Percentiles rank a stretch among this genome's conserved stretches.
phyloP scores from a whole-genome alignment of 1,140 invertebrate genomes.

The Polyergus mexicanus region DNA sequence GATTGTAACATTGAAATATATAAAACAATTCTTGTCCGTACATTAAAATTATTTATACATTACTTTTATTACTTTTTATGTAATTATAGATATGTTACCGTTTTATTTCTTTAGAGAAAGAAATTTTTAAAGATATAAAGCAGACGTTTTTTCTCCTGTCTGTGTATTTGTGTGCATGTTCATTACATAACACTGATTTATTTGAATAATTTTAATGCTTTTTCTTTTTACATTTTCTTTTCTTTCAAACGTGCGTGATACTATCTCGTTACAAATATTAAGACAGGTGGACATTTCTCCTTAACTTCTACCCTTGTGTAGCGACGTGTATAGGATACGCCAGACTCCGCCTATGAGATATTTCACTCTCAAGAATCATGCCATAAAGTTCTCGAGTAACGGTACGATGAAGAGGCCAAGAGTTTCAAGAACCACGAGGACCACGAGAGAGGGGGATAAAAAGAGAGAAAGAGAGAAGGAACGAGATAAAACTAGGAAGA shows the following conservation, averaged over 20 bases:
- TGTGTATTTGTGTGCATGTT: background rate
- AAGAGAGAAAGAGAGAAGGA: no score
- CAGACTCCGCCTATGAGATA: slow-evolving; percentile 59
- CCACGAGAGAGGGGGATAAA: slow-evolving; percentile 38
- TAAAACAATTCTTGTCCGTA: background rate
- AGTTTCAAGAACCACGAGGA: slow-evolving; percentile 45
- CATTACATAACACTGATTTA: background rate
- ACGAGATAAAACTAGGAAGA: slow-evolving; percentile 4
- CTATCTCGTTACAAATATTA: slow-evolving; percentile 30
- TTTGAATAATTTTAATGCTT: background rate
- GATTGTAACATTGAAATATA: background rate
- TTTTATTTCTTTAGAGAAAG: background rate
- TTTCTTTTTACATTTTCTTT: background rate
- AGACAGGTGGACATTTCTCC: slow-evolving; percentile 9
- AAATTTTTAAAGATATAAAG: background rate
- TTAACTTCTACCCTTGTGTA: slow-evolving; percentile 13
- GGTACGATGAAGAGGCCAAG: slow-evolving; percentile 67
- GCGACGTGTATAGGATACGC: background rate
- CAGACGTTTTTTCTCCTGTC: background rate
- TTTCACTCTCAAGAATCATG: slow-evolving; percentile 48
- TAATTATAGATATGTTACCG: background rate
- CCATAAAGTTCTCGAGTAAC: slow-evolving; percentile 58
- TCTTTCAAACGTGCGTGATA: background rate
- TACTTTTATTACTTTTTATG: background rate
- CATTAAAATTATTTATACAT: background rate